A percentile compares a stretch with the other conserved stretches of the same genome.
These are phyloP conservation scores for Brachionichthys hirsutus DNA, from an alignment of 2,113 vertebrate species.

Conservation along the genomic window DNA sequence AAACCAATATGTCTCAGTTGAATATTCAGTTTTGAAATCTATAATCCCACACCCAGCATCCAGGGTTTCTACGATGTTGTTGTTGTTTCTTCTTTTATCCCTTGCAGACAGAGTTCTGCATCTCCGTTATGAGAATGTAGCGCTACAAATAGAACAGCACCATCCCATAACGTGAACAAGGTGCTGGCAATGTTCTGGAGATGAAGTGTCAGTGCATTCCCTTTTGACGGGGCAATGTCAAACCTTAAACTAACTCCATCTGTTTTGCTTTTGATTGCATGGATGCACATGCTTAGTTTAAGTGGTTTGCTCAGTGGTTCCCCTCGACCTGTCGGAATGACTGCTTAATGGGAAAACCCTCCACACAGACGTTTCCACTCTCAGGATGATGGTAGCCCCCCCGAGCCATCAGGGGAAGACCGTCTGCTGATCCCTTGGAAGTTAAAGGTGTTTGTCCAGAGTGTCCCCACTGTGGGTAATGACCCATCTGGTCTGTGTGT, in stretches of 20 bases:
- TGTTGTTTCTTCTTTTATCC: neutral
- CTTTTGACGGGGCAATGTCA: constrained; percentile 2
- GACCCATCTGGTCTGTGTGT: constrained; percentile 58
- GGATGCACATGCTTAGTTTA: constrained; percentile 20
- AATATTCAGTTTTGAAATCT: constrained; percentile 1
- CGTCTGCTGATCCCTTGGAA: constrained; percentile 47
- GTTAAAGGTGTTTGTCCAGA: constrained; percentile 61
- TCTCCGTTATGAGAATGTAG: neutral
- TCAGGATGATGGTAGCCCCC: constrained; percentile 38
- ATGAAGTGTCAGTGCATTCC: constrained; percentile 20
- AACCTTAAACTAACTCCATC: constrained; percentile 2
- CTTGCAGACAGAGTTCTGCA: constrained; percentile 5
- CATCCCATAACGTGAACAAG: constrained; percentile 13
- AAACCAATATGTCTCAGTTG: neutral
- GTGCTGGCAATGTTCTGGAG: constrained; percentile 16
- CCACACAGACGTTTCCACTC: constrained; percentile 21
- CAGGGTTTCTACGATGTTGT: too few relatives aligned
- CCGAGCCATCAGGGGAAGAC: constrained; percentile 36
- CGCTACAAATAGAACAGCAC: neutral
- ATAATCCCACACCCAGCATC: neutral
- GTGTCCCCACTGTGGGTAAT: constrained; percentile 57
- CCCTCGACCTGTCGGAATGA: constrained; percentile 16
- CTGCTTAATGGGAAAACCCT: constrained; percentile 31
- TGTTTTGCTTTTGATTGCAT: constrained; percentile 29
- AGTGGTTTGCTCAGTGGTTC: constrained; percentile 14